Evolutionary conservation across 2,888 invertebrate species (phyloP), one percentile per base, ranked within the genome.

Genomic region (Polyommatus iphigenia): DNA sequence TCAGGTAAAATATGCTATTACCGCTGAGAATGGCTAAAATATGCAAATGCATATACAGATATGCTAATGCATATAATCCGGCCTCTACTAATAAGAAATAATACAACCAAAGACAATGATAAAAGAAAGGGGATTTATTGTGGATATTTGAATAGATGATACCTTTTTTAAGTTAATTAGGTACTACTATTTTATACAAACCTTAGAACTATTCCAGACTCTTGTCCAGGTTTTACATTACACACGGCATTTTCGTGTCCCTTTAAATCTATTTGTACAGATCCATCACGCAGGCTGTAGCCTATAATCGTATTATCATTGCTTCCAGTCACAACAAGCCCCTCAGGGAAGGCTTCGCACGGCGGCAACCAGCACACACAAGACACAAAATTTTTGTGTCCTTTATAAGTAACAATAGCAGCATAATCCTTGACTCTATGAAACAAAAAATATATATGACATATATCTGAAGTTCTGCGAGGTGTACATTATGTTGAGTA

Each of bases 301-400:
- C 97, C 96, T 83, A 97, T 95, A 84, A 99, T 97, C 15, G 95
- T 95, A 80, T 96, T 96, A 89, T 99, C 99, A 90, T 98, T 97
- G 85, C 98, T 97, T 24, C 98, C 99, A 5, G 98, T 98, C 78
- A 98, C 93, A 77, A 99, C 96, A 79, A 98, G 92, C 3, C 98
- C 98, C 79, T 96, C 95, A 0, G 97, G 97, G 85, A 95, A 96
- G 29, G 95, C 93, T 81, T 95, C 94, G 81, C 95, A 95, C 0
- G 97, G 96, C 73, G 97, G 96, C 83, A 98, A 86, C 86, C 96
- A 96, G 85, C 97, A 96, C 1, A 98, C 96, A 83, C 96, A 96
- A 0, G 97, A 96, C 0, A 99, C 97, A 88, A 98, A 99, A 87
- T 98, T 98, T 77, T 95, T 95, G 87, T 99, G 98, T 41, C 98